Base-by-base conservation (phyloP, 2,113 vertebrate species). In the Turnix velox region DNA sequence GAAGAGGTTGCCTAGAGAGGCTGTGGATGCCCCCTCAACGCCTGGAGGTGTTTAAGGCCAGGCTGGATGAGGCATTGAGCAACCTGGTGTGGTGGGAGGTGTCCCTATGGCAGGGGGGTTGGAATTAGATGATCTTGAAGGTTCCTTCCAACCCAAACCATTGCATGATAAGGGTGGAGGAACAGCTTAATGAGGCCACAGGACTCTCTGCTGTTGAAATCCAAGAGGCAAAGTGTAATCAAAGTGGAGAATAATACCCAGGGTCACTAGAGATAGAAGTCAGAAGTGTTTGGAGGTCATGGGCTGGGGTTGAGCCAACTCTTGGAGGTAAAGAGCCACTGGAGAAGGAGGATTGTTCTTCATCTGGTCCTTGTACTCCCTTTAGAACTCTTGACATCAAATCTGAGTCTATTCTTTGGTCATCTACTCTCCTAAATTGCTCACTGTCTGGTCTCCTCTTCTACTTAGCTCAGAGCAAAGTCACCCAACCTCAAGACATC, bases 201-300 rank as follows among this genome's bases (percentile, higher is more conserved):
- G 54, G 55, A 58, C 48, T 62, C 72, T 0, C 51, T 14, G 76
- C 46, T 74, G 18, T 67, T 74, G 88, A 81, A 95, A 94, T 35
- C 51, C 80, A 69, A 89, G 84, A 89, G 72, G 49, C 87, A 67
- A 74, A 76, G 81, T 43, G 67, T 90, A 35, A 87, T 57, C 82
- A 33, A 42, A 76, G 54, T 30, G 62, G 74, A 15, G 82, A 87
- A 73, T 18, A 65, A 87, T 62, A 75, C 33, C 77, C 8, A 12
- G 68, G 91, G 68, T 71, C 57, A 18, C 31, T 58, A 11, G 2
- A 77, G 72, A 33, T 66, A 69, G 75, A 10, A 69, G 82, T 9
- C 33, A 84, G 86, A 39, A 49, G 55, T 51, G 12, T 35, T 89
- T 94, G 81, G 69, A 68, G 79, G 69, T 91, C 91, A 63, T 1